These are phyloP conservation scores for Nephrotoma guestfalica DNA, from an alignment of 2,888 invertebrate genomes.

Conservation along the genomic window DNA sequence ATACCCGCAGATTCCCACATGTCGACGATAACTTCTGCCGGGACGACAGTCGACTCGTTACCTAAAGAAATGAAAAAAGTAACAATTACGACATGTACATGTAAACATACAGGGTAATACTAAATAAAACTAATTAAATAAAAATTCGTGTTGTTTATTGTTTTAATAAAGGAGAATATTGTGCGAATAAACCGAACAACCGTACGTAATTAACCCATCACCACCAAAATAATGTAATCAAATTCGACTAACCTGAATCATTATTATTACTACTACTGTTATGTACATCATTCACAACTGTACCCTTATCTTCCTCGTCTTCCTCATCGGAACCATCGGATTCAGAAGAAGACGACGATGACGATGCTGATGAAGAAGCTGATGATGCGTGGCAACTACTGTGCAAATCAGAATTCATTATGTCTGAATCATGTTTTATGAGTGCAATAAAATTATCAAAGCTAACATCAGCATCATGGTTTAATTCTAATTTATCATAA, in stretches of 20 bases:
- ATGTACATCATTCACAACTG: neutral
- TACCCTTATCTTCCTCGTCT: neutral
- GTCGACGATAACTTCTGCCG: conserved; percentile 44
- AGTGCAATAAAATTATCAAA: conserved; percentile 49
- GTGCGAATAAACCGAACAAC: neutral
- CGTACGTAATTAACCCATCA: neutral
- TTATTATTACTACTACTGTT: neutral
- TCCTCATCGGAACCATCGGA: neutral
- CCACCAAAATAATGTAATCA: neutral
- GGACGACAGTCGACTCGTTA: conserved; percentile 18
- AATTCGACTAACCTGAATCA: neutral
- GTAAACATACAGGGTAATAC: neutral
- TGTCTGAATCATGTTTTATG: conserved; percentile 32
- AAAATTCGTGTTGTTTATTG: neutral
- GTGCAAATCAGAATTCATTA: neutral
- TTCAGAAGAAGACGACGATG: neutral
- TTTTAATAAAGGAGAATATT: neutral
- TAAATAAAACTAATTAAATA: neutral
- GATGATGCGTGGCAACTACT: neutral
- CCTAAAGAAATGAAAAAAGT: neutral
- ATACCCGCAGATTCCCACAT: conserved; percentile 61
- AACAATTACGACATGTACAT: neutral
- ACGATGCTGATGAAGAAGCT: neutral
- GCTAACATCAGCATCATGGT: conserved; percentile 46
- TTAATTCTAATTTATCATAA: conserved; percentile 47